Percentiles rank a stretch among this genome's conserved stretches.
These are phyloP conservation scores for Cercopithecus mona DNA, from an alignment of 2,113 vertebrate species.

Conservation along the genomic window DNA sequence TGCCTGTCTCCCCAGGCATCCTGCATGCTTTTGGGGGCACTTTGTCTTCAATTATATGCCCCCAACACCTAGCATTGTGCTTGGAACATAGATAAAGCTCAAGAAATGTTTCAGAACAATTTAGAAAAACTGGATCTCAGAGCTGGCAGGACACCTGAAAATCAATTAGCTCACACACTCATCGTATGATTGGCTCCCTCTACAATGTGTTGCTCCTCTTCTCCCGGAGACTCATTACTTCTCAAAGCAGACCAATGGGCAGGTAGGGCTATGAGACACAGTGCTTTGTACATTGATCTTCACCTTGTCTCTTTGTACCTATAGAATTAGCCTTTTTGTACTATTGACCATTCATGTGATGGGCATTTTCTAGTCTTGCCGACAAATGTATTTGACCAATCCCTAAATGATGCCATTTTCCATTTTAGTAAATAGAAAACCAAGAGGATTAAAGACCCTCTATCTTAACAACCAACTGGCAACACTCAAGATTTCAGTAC, in stretches of 20 bases:
- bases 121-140: not conserved
- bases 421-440: slow-evolving; percentile 1
- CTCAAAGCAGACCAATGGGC: not conserved
- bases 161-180: not conserved
- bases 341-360: not conserved
- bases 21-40: not conserved
- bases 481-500: not conserved
- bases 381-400: not conserved
- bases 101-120: not conserved
- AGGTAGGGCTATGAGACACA: not conserved
- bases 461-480: not conserved
- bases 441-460: not conserved
- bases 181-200: not conserved
- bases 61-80: not conserved
- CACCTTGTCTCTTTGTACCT: not conserved
- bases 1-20: not conserved
- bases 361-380: not conserved
- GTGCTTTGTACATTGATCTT: not conserved
- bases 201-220: not conserved
- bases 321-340: not conserved
- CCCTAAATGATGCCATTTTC: not conserved
- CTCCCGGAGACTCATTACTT: not conserved
- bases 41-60: not conserved
- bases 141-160: not conserved
- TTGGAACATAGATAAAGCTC: not conserved